Percentiles rank a stretch among this genome's conserved stretches.
Conservation (phyloP, 2,113 vertebrate genomes). For the Scomber colias region DNA sequence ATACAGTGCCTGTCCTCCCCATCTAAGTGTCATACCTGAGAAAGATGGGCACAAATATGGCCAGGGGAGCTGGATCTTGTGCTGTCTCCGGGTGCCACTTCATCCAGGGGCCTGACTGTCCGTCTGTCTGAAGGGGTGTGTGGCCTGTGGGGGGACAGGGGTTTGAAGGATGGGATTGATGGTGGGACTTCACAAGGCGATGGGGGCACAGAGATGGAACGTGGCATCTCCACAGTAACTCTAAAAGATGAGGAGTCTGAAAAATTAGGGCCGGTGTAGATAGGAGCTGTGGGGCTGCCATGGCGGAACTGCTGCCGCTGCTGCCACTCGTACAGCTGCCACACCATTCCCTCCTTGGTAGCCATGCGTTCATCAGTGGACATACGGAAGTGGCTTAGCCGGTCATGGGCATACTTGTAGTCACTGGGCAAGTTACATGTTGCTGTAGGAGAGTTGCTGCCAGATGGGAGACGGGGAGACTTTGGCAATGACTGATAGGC, state of each 20-base stretch:
- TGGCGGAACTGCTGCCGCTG: conserved; percentile 98
- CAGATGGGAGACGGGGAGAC: conserved; percentile 86
- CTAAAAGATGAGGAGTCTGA: conserved; percentile 89
- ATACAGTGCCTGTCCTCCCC: background rate
- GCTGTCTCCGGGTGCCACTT: conserved; percentile 84
- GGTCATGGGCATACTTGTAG: conserved; percentile 98
- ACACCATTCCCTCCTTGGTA: conserved; percentile 95
- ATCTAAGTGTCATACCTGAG: conserved; percentile 85
- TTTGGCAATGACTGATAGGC: conserved; percentile 95
- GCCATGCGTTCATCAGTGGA: conserved; percentile 94
- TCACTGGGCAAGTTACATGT: conserved; percentile 93
- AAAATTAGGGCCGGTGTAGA: conserved; percentile 88
- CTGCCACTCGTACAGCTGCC: conserved; percentile 99
- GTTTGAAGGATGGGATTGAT: conserved; percentile 85
- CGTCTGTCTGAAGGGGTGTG: conserved; percentile 95
- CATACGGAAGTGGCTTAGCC: conserved; percentile 97
- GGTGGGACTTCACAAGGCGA: conserved; percentile 95
- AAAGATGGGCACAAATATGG: conserved; percentile 83
- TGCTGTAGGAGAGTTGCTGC: conserved; percentile 87
- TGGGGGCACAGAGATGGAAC: conserved; percentile 95
- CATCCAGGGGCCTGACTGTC: conserved; percentile 90
- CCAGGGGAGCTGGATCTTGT: conserved; percentile 90
- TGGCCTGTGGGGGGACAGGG: conserved; percentile 88
- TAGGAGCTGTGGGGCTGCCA: conserved; percentile 93
- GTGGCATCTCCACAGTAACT: conserved; percentile 93